Base-by-base conservation (phyloP, 1,140 invertebrate genomes). In the Eubasilissa regina region DNA sequence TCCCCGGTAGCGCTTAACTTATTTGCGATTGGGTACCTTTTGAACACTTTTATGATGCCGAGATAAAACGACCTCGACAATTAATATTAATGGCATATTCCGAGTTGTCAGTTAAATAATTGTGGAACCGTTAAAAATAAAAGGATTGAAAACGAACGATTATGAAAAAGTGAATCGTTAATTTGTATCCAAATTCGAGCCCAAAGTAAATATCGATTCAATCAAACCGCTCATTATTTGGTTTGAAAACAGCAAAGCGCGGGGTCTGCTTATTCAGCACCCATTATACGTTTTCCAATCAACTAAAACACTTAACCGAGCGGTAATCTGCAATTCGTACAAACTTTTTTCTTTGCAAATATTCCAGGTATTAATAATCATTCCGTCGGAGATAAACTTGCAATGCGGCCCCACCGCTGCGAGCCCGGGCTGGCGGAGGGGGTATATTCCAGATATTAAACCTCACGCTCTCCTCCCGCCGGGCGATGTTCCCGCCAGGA, bases 361-460 rank as follows among this genome's bases (percentile, higher is more conserved):
- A 66, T 66, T 66, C 6, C 62, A 7, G 62, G 62, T 66, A 66
- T 66, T 66, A 66, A 66, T 66, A 66, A 66, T 45, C 25, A 45
- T 66, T 51, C 21, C 45, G 25, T 11, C 17, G 13, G 68, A 72
- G 35, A 51, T 48, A 48, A 51, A 66, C 3, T 72, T 72, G 68
- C 51, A 72, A 19, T 53, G 17, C 68, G 68, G 15, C 48, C 35
- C 15, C 13, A 68, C 13, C 35, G 60, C 0, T n/a, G n/a, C n/a
- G n/a, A n/a, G 13, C 0, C 43, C 13, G 70, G 17, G 70, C n/a
- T 0, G 15, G 17, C 10, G 48, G 70, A 53, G 19, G 58, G 70
- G 58, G n/a, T n/a, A 58, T 76, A 70, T 64, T 77, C 58, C 43
- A 62, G 75, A 75, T 75, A 81, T 81, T 78, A 81, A 78, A 81